Evolutionary conservation across 2,888 invertebrate species (phyloP).

Genomic region (Pomacea canaliculata): DNA sequence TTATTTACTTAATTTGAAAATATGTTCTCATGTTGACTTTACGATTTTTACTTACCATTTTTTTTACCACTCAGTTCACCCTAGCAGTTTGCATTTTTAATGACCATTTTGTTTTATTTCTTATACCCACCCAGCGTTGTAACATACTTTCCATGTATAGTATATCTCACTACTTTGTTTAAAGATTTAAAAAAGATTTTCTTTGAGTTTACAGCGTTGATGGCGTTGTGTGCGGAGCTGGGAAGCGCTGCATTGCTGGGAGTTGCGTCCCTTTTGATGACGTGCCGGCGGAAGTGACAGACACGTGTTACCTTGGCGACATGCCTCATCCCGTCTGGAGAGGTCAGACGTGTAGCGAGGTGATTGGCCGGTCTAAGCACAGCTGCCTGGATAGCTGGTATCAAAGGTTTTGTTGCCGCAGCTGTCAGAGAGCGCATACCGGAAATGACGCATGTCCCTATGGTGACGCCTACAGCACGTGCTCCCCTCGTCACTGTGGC

Average conservation of each 20-base stretch:
- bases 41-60: too few species aligned
- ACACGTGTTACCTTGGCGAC: constrained; percentile 9
- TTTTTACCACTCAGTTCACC: too few species aligned
- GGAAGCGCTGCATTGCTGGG: constrained; percentile 10
- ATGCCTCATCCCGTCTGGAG: constrained; percentile 13
- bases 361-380: constrained; percentile 9
- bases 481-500: neutral
- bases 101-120: too few species aligned
- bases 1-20: too few species aligned
- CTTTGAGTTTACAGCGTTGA: neutral
- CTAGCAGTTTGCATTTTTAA: too few species aligned
- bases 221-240: constrained; percentile 11
- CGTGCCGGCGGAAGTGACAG: constrained; percentile 8
- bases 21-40: too few species aligned
- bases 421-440: neutral
- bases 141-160: too few species aligned
- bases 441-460: constrained; percentile 14
- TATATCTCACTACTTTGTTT: too few species aligned
- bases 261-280: constrained; percentile 18
- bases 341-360: constrained; percentile 7
- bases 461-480: constrained; percentile 4
- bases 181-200: too few species aligned
- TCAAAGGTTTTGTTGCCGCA: constrained; percentile 8
- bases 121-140: too few species aligned
- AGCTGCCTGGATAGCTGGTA: constrained; percentile 15